Conservation (phyloP, 2,113 vertebrate genomes). For the Kryptolebias marmoratus region DNA sequence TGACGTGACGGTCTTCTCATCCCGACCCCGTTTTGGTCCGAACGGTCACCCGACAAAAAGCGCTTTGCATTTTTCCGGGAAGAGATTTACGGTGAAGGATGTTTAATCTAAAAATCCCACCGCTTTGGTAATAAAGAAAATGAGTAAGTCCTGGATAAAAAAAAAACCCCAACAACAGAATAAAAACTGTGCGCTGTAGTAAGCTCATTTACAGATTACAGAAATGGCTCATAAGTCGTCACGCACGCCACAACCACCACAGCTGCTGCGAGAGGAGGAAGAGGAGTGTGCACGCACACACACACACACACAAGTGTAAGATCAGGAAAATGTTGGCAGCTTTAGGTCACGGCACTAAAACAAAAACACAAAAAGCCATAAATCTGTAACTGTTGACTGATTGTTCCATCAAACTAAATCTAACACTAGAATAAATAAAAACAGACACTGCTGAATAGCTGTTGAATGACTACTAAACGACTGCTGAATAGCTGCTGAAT, state of each 20-base stretch:
- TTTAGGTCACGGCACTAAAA: constrained; percentile 32
- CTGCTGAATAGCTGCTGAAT: too few relatives aligned
- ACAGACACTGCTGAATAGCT: too few relatives aligned
- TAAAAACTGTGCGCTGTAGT: constrained; percentile 45
- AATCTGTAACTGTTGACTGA: too few relatives aligned
- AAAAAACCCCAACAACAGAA: constrained; percentile 31
- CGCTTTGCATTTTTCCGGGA: constrained; percentile 57
- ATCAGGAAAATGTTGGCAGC: constrained; percentile 19
- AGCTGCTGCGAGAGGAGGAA: constrained; percentile 8
- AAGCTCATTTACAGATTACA: constrained; percentile 75
- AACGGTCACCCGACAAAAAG: constrained; percentile 31
- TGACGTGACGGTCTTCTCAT: constrained; percentile 23
- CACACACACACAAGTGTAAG: constrained; percentile 35
- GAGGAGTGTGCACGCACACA: background rate
- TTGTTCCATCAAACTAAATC: too few relatives aligned
- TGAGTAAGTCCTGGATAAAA: constrained; percentile 53
- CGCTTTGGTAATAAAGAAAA: constrained; percentile 66
- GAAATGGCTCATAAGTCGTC: constrained; percentile 44
- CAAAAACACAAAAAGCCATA: constrained; percentile 11
- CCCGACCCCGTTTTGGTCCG: constrained; percentile 51
- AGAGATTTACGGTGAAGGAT: constrained; percentile 66
- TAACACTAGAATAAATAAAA: too few relatives aligned
- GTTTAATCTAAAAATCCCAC: constrained; percentile 70
- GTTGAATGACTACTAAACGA: too few relatives aligned
- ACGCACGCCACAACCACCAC: constrained; percentile 3